phyloP scores from a whole-genome alignment of 2,888 invertebrate species.

The Quadroppia sp. region DNA sequence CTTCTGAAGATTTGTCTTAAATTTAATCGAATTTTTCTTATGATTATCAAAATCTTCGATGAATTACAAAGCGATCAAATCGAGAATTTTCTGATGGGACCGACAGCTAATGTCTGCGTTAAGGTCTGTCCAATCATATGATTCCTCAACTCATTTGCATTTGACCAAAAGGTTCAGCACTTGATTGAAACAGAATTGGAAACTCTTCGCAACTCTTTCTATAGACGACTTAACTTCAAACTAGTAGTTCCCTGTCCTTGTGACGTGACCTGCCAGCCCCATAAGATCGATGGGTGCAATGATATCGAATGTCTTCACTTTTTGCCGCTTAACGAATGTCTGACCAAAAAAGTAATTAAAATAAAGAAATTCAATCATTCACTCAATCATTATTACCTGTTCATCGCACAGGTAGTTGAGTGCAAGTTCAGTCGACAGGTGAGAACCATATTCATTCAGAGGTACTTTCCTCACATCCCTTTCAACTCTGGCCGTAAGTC shows the following conservation, averaged over 20 bases:
- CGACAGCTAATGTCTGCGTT: constrained; percentile 47
- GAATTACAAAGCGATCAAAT: constrained; percentile 33
- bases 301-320: constrained; percentile 53
- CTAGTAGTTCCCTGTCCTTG: constrained; percentile 53
- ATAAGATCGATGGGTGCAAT: constrained; percentile 50
- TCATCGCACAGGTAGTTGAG: constrained; percentile 54
- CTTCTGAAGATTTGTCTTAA: constrained; percentile 43
- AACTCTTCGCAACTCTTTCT: constrained; percentile 53
- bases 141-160: neutral
- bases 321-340: constrained; percentile 54
- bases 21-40: constrained; percentile 33
- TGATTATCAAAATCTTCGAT: constrained; percentile 41
- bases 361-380: constrained; percentile 44
- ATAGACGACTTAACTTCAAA: constrained; percentile 53
- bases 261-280: constrained; percentile 52
- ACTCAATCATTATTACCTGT: no score
- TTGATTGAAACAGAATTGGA: constrained; percentile 53
- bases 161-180: constrained; percentile 49
- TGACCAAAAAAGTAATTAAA: constrained; percentile 55
- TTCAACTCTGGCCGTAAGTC: constrained; percentile 20
- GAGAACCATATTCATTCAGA: constrained; percentile 52
- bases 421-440: constrained; percentile 53
- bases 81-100: constrained; percentile 41
- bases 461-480: constrained; percentile 52
- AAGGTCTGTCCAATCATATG: constrained; percentile 42